Base-by-base conservation (phyloP, 1,140 invertebrate species). In the Trachymyrmex cornetzi region DNA sequence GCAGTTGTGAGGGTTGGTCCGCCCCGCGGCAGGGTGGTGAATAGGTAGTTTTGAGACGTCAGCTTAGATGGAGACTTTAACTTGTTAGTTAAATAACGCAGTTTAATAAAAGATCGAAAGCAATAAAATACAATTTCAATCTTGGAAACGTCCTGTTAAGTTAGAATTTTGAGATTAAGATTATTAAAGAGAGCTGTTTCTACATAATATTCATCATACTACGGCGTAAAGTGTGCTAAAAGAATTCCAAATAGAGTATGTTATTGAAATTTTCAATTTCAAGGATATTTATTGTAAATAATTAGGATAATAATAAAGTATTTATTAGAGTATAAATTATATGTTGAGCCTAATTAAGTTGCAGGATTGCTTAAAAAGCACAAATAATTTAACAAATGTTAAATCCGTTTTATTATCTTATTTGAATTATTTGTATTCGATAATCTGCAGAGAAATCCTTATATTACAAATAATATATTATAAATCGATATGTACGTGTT, bases 1-100 rank as follows among this genome's bases (percentile, higher is more conserved):
- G 90, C 90, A 91, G 90, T 84, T 91, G 90, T 90, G 75, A 72
- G 7, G 59, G 59, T 22, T 69, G 64, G 4, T 44, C 7, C 34
- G 34, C 55, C 38, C 30, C 19, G 6, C 48, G 53, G 30, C 12
- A 64, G 48, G 30, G 59, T 38, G 11, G 59, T 71, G 53, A 71
- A 38, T 27, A 55, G 30, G n/a, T 63, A 14, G 59, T 38, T 53
- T 67, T n/a, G 30, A 14, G 67, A 27, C n/a, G 50, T 53, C 53
- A 16, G 38, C n/a, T 44, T 44, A 38, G 44, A 27, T 9, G 44
- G 7, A 38, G 34, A 9, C 34, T 38, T 9, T 38, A 53, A 67
- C n/a, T 7, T 64, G 2, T n/a, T 16, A 50, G 55, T 9, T 12
- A 24, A 19, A 57, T 22, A 75, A 34, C 12, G 38, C 9, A 57